Base-by-base conservation (phyloP, 1,140 invertebrate species). In the Brachionus calyciflorus region DNA sequence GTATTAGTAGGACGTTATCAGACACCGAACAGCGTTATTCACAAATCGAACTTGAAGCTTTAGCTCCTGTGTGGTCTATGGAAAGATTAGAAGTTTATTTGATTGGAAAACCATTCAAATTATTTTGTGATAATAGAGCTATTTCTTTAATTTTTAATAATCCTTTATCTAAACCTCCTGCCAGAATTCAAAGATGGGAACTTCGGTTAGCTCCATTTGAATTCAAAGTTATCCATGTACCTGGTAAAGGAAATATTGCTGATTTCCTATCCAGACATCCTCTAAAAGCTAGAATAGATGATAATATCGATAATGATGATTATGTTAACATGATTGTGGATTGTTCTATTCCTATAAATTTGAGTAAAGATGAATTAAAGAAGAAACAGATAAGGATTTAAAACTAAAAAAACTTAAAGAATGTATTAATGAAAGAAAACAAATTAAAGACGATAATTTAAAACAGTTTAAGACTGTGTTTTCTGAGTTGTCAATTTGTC, bases 21-120 rank as follows among this genome's bases (percentile, higher is more conserved):
- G 37, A 37, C 24, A 28, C 80, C 1, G 82, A 84, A 76, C 55
- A 30, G 48, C 80, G 79, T 28, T 83, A 82, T 55, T 49, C 79
- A 5, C 76, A 77, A 3, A 81, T 82, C 9, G 81, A 84, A 48
- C 80, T 79, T 57, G 81, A 84, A 79, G 80, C 73, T 14, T 28
- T 76, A n/a, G 73, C 49, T 0, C n/a, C 40, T 21, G 33, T 76
- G 10, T 57, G 26, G 28, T 21, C 49, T 0, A 40, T 21, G 14
- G 49, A 76, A 60, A 5, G 41, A 9, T 40, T 57, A 7, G 12
- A 30, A 28, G 6, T 26, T 5, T 76, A 76, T 46, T 19, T 76
- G 17, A 9, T 41, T 14, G 73, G 49, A 60, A 76, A 17, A 17
- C 53, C 53, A 48, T 60, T 76, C 21, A 57, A 17, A 51, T 40